These are phyloP conservation scores for Watsonalla cultraria DNA, from an alignment of 2,888 invertebrate genomes.

Conservation along the genomic window DNA sequence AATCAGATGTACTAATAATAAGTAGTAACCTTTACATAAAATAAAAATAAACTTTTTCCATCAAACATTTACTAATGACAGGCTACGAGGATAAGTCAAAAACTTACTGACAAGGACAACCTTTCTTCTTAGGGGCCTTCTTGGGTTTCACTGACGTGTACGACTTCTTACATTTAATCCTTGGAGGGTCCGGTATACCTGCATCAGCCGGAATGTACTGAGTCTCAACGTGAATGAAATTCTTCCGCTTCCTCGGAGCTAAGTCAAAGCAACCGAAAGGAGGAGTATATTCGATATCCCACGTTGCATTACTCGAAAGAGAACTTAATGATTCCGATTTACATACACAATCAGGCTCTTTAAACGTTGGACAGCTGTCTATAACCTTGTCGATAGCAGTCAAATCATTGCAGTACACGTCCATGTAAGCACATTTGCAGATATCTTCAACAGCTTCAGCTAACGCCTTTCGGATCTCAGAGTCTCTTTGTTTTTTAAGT, in stretches of 20 bases:
- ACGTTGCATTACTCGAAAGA: conserved; percentile 79
- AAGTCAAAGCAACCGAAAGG: conserved; percentile 83
- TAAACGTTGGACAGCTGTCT: conserved; percentile 64
- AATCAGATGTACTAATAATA: neutral
- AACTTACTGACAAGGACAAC: conserved; percentile 36
- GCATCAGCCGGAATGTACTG: conserved; percentile 80
- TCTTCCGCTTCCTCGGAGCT: conserved; percentile 65
- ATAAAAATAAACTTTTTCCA: neutral
- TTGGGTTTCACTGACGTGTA: conserved; percentile 34
- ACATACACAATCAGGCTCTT: conserved; percentile 65
- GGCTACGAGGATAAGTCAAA: neutral
- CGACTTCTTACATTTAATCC: conserved; percentile 41
- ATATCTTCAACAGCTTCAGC: conserved; percentile 65
- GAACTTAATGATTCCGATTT: conserved; percentile 62
- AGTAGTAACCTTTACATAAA: neutral
- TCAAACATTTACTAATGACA: neutral
- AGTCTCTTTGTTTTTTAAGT: conserved; percentile 74
- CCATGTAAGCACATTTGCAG: conserved; percentile 75
- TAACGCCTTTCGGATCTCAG: conserved; percentile 69
- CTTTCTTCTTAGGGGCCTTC: conserved; percentile 26
- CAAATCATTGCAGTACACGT: conserved; percentile 68
- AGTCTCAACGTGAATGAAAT: conserved; percentile 78
- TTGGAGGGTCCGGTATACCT: conserved; percentile 46
- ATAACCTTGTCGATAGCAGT: conserved; percentile 67
- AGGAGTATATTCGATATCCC: conserved; percentile 85